These are phyloP conservation scores for Gonatopus flavifemur DNA, from an alignment of 1,140 invertebrate species.

Conservation along the genomic window DNA sequence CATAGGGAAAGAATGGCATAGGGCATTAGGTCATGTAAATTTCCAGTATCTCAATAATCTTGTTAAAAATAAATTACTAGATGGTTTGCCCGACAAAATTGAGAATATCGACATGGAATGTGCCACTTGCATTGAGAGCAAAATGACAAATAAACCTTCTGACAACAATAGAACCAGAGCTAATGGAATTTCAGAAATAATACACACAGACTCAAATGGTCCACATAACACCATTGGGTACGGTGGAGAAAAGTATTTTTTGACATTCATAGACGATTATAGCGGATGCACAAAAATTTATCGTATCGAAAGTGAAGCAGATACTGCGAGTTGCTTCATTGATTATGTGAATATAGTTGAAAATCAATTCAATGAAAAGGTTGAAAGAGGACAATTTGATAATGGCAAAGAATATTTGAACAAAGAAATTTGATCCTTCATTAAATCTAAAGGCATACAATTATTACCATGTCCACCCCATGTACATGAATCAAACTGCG, in stretches of 20 bases:
- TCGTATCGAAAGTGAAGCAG: conserved; percentile 40
- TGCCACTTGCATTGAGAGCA: conserved; percentile 25
- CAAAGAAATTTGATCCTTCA: conserved; percentile 21
- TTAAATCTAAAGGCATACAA: conserved; percentile 31
- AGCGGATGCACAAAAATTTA: conserved; percentile 41
- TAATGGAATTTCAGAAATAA: conserved; percentile 37
- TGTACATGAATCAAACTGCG: conserved; percentile 45
- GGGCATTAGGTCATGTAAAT: conserved; percentile 16
- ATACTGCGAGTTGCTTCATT: conserved; percentile 30
- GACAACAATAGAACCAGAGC: conserved; percentile 43
- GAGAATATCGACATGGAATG: conserved; percentile 18
- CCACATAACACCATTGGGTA: conserved; percentile 38
- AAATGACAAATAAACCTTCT: conserved; percentile 47
- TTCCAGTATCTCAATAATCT: conserved; percentile 15
- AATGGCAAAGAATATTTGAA: conserved; percentile 48
- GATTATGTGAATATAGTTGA: conserved; percentile 30
- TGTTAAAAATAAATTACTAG: conserved; percentile 9
- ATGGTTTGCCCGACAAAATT: conserved; percentile 7
- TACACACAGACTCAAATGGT: conserved; percentile 47
- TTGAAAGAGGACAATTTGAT: conserved; percentile 44
- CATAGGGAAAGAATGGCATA: conserved; percentile 22
- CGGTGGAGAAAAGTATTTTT: conserved; percentile 33
- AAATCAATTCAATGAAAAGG: conserved; percentile 32
- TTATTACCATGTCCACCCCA: conserved; percentile 44
- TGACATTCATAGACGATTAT: conserved; percentile 39